Evolutionary conservation across 2,113 vertebrate genomes (phyloP).

Genomic region (Phylloscopus trochiloides): DNA sequence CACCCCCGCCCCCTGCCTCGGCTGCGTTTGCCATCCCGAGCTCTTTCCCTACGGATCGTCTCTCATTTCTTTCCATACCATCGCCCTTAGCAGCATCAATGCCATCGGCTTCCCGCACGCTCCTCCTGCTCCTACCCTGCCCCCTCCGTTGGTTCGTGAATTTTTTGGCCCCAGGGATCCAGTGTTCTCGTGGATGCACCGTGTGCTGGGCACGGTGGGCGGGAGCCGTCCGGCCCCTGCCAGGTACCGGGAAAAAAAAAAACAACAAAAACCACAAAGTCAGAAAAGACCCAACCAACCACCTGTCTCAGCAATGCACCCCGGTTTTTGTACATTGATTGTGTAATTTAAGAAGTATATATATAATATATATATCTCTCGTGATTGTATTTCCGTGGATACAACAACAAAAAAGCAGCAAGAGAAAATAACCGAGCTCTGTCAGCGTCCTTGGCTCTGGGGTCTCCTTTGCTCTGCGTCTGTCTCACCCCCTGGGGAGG

Average conservation of each 20-base stretch:
- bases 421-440: constrained; percentile 69
- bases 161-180: constrained; percentile 51
- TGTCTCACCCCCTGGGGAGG: background rate
- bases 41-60: background rate
- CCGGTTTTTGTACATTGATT: constrained; percentile 90
- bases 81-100: background rate
- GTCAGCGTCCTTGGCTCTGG: constrained; percentile 53
- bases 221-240: background rate
- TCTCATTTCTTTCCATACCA: background rate
- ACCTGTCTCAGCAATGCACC: constrained; percentile 83
- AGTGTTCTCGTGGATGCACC: background rate
- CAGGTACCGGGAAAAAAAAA: background rate
- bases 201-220: constrained; percentile 3
- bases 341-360: constrained; percentile 93
- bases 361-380: constrained; percentile 78
- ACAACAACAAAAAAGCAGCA: constrained; percentile 73
- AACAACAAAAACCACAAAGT: background rate
- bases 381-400: constrained; percentile 91
- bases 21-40: background rate
- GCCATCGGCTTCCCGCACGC: background rate
- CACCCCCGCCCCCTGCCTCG: background rate
- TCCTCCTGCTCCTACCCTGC: background rate
- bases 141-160: background rate
- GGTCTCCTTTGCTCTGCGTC: constrained; percentile 4
- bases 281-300: constrained; percentile 59